Conservation (phyloP, 2,888 invertebrate genomes). For the Unio delphinus region DNA sequence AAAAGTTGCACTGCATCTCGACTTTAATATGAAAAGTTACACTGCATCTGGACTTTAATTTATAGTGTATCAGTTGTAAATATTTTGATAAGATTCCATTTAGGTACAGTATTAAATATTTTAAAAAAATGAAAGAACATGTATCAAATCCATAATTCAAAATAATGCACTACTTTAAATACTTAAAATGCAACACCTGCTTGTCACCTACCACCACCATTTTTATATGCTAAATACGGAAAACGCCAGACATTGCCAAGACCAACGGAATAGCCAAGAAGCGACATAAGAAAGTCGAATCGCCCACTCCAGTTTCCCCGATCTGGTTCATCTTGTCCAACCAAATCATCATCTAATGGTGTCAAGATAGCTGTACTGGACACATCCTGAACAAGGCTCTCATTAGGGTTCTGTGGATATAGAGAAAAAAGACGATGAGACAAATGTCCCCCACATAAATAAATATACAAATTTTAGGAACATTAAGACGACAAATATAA, state of each 20-base stretch:
- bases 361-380: conserved; percentile 64
- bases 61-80: too few species aligned
- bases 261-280: conserved; percentile 64
- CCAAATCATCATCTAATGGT: conserved; percentile 58
- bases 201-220: conserved; percentile 61
- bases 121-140: too few species aligned
- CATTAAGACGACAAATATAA: too few species aligned
- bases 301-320: conserved; percentile 65
- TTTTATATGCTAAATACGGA: conserved; percentile 74
- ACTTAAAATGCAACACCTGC: background rate
- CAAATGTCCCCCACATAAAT: background rate
- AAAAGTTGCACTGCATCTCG: too few species aligned
- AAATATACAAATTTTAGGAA: background rate
- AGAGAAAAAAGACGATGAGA: background rate
- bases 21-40: too few species aligned
- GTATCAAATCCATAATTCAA: background rate
- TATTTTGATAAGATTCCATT: too few species aligned
- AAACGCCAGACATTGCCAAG: conserved; percentile 75
- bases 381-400: conserved; percentile 58
- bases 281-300: conserved; percentile 66
- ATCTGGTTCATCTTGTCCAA: conserved; percentile 49
- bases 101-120: too few species aligned
- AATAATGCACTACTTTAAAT: background rate
- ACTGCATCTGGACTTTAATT: too few species aligned
- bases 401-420: conserved; percentile 44